Evolutionary conservation across 2,888 invertebrate species (phyloP).

Genomic region (Pegoplata infirma): DNA sequence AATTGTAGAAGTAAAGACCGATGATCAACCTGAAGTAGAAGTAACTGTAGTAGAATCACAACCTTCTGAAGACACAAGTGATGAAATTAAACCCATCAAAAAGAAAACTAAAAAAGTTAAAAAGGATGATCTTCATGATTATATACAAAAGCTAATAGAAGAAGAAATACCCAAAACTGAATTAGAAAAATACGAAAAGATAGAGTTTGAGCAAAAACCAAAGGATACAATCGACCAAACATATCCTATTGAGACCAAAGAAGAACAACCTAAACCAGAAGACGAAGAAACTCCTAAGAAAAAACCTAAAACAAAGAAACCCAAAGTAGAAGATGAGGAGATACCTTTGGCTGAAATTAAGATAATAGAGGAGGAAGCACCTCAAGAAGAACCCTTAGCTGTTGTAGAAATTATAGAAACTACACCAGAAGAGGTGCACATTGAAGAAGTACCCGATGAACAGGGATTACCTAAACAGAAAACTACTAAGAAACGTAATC

Average conservation of each 20-base stretch:
- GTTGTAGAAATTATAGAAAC: slow-evolving; percentile 70
- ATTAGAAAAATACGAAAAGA: slow-evolving; percentile 78
- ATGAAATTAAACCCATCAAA: slow-evolving; percentile 71
- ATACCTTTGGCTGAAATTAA: slow-evolving; percentile 67
- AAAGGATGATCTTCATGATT: slow-evolving; percentile 74
- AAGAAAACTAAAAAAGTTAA: slow-evolving; percentile 74
- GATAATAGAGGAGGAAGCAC: slow-evolving; percentile 65
- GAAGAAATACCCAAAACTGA: slow-evolving; percentile 77
- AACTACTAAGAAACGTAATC: slow-evolving; percentile 71
- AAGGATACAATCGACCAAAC: slow-evolving; percentile 67
- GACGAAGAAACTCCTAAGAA: slow-evolving; percentile 71
- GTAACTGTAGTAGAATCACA: slow-evolving; percentile 71
- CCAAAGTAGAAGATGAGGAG: slow-evolving; percentile 60
- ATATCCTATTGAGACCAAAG: slow-evolving; percentile 64
- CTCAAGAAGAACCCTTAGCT: slow-evolving; percentile 63
- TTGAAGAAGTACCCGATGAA: slow-evolving; percentile 70
- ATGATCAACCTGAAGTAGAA: slow-evolving; percentile 73
- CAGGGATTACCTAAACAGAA: slow-evolving; percentile 72
- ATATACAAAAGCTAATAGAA: slow-evolving; percentile 75
- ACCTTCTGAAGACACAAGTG: slow-evolving; percentile 71
- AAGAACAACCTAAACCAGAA: slow-evolving; percentile 69
- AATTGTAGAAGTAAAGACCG: slow-evolving; percentile 74
- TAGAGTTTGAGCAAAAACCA: slow-evolving; percentile 73
- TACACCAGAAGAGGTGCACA: slow-evolving; percentile 68
- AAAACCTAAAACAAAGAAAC: slow-evolving; percentile 65